phyloP scores from a whole-genome alignment of 2,797 vertebrate species.

The Apodemus agrarius region DNA sequence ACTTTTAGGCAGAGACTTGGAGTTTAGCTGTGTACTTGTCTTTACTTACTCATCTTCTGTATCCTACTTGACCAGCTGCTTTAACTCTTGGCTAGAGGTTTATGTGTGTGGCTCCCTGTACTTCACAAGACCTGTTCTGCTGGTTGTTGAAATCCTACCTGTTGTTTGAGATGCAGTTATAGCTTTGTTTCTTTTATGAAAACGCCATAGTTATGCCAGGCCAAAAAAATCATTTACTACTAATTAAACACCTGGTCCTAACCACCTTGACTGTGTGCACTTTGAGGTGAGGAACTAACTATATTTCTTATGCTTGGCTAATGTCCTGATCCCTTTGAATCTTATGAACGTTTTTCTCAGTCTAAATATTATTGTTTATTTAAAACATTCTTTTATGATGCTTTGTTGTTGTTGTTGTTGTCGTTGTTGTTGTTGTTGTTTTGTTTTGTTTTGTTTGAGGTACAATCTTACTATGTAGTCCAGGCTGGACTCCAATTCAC shows the following conservation, averaged over 20 bases:
- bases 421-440: neutral
- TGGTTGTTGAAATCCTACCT: neutral
- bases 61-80: neutral
- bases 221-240: neutral
- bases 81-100: neutral
- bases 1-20: neutral
- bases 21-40: neutral
- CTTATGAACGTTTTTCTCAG: neutral
- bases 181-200: slow-evolving; percentile 7
- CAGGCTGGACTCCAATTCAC: neutral
- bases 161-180: neutral
- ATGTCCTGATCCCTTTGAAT: neutral
- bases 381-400: neutral
- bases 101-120: neutral
- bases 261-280: neutral
- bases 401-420: neutral
- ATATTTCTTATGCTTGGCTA: neutral
- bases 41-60: neutral
- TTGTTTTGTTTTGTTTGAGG: neutral
- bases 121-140: neutral
- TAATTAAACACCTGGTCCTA: neutral
- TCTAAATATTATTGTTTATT: neutral
- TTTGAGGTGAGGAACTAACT: neutral
- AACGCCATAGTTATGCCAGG: neutral
- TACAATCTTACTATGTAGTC: neutral